These are phyloP conservation scores for Conchocele bisecta DNA, from an alignment of 2,888 invertebrate species.

Conservation along the genomic window DNA sequence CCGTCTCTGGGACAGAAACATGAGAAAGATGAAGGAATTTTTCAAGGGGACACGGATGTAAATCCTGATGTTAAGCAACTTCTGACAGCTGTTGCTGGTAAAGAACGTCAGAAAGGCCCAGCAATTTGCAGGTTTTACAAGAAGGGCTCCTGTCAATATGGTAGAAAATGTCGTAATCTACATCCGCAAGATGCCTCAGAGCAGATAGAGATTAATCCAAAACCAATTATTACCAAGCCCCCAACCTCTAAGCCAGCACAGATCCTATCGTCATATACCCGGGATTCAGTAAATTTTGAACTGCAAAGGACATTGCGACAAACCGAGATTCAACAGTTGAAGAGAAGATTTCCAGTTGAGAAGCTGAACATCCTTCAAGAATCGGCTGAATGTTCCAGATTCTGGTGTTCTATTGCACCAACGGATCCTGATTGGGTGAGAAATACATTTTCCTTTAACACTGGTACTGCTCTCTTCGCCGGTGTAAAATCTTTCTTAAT, in stretches of 20 bases:
- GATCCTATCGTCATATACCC: conserved; percentile 38
- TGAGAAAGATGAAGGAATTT: background rate
- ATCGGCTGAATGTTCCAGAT: conserved; percentile 45
- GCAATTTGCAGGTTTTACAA: conserved; percentile 52
- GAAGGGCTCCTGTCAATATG: conserved; percentile 65
- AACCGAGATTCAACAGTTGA: conserved; percentile 73
- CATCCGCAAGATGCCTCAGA: conserved; percentile 60
- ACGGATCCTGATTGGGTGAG: conserved; percentile 82
- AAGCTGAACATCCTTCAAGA: conserved; percentile 60
- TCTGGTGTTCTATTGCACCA: conserved; percentile 68
- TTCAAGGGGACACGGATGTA: background rate
- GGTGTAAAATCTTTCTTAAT: no score
- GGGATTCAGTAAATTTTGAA: conserved; percentile 55
- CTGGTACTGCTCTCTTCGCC: no score
- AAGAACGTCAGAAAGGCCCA: conserved; percentile 7
- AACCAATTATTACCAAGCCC: no score
- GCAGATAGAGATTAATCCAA: no score
- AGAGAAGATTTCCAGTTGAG: conserved; percentile 73
- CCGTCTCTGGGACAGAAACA: background rate
- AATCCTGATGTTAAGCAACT: no score
- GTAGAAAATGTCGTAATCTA: conserved; percentile 65
- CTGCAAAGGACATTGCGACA: conserved; percentile 62
- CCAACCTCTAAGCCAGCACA: conserved; percentile 13
- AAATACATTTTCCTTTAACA: no score
- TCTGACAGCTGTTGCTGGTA: no score